Evolutionary conservation across 2,888 invertebrate genomes (phyloP), one percentile per base, ranked within the genome.

Genomic region (Melipona bicolor): DNA sequence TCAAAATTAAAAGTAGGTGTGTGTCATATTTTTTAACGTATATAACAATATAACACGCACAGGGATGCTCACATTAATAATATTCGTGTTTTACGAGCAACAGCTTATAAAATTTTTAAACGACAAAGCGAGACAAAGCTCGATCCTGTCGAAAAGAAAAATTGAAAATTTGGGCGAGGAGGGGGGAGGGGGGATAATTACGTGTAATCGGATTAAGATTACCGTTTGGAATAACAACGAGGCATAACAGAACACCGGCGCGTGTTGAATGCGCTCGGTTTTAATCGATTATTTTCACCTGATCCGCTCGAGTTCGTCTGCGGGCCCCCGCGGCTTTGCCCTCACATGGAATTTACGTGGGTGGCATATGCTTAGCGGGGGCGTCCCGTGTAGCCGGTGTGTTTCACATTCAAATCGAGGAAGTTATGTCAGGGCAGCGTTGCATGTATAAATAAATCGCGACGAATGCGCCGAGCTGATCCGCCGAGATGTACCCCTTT

Each of bases 361-460:
- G 90, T 82, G 90, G 88, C 75, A 86, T 89, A 89, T 87, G 88
- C 89, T 90, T 89, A 88, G 88, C 89, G 86, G 84, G 84, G 85
- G 89, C 87, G 88, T 88, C 77, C 70, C 82, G 79, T 89, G 83
- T 84, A 86, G 85, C 87, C 86, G 81, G 83, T 80, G 86, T 82
- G 79, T 85, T 77, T 83, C 81, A 83, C 80, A 77, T 77, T 80
- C 76, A 81, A 84, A 87, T 82, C 64, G 82, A 85, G 87, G 85
- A 87, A 87, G 81, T 85, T 83, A 83, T 77, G 74, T 85, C 81
- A 81, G 84, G 81, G 70, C 84, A 70, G n/a, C 71, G 59, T 65
- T 77, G 77, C 72, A 84, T 72, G 85, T 84, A 85, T 85, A 85
- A 85, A 85, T 85, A 85, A 77, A 81, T 81, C 77, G 62, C 65